Evolutionary conservation across 2,888 invertebrate genomes (phyloP).

Genomic region (Villa cingulata): DNA sequence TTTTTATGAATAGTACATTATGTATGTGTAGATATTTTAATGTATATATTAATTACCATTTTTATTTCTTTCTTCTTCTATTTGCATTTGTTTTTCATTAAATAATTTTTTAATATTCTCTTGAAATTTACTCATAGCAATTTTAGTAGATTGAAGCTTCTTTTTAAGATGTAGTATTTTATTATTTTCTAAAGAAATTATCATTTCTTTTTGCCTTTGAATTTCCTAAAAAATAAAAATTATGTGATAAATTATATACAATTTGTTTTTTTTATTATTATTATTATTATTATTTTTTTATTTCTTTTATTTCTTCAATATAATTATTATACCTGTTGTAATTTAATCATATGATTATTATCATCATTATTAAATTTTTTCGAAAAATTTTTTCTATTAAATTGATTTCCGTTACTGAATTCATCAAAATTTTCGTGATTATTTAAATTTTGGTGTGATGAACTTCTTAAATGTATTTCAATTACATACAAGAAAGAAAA

Average conservation of each 20-base stretch:
- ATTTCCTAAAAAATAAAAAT: not conserved
- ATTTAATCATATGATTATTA: too few relatives aligned
- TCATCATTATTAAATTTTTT: too few relatives aligned
- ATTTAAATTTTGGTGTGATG: too few relatives aligned
- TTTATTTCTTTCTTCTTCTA: not conserved
- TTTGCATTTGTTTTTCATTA: not conserved
- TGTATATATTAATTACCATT: not conserved
- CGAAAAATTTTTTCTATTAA: too few relatives aligned
- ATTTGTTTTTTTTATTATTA: not conserved
- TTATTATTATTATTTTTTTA: not conserved
- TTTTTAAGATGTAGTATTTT: not conserved
- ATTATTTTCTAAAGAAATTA: not conserved
- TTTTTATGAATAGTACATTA: not conserved
- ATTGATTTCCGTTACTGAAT: too few relatives aligned
- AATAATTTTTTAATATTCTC: not conserved
- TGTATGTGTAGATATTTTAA: too few relatives aligned
- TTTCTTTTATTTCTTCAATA: not conserved
- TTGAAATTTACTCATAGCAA: not conserved
- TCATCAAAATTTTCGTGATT: too few relatives aligned
- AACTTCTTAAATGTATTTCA: too few relatives aligned
- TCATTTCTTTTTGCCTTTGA: not conserved
- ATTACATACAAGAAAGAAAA: too few relatives aligned
- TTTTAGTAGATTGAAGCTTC: not conserved
- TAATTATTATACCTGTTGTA: too few relatives aligned
- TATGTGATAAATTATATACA: not conserved